Percentiles rank a stretch among this genome's conserved stretches.
These are phyloP conservation scores for Leptinotarsa peninsularis DNA, from an alignment of 2,888 invertebrate genomes.

Conservation along the genomic window DNA sequence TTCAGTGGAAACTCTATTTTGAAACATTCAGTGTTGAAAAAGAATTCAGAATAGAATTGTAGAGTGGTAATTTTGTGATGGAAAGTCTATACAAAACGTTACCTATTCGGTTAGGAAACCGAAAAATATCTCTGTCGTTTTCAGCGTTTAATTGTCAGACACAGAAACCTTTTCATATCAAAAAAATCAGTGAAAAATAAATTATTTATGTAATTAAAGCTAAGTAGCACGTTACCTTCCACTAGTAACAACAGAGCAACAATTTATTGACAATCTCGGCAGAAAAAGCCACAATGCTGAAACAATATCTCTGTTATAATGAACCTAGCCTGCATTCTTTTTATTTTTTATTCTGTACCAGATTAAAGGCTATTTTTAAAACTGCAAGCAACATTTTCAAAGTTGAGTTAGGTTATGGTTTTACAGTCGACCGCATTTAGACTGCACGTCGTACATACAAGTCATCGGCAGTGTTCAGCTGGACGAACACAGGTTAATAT, in stretches of 20 bases:
- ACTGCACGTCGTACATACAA: conserved; percentile 41
- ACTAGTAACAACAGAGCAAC: conserved; percentile 37
- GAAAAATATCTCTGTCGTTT: too few species aligned
- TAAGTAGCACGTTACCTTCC: conserved; percentile 28
- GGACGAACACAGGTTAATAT: conserved; percentile 63
- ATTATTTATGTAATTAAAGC: conserved; percentile 34
- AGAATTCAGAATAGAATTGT: too few species aligned
- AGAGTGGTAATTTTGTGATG: too few species aligned
- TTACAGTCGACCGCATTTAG: conserved; percentile 56
- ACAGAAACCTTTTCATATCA: not conserved
- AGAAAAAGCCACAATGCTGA: conserved; percentile 40
- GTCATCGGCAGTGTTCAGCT: conserved; percentile 45
- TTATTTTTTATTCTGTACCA: conserved; percentile 54
- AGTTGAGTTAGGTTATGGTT: conserved; percentile 66
- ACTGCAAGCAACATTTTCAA: conserved; percentile 65
- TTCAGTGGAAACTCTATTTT: too few species aligned
- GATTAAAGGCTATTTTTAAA: conserved; percentile 65
- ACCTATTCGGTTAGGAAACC: too few species aligned
- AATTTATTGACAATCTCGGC: conserved; percentile 42
- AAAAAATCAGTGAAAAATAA: conserved; percentile 24
- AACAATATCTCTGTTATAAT: conserved; percentile 48
- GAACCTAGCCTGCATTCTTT: conserved; percentile 45
- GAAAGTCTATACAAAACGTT: too few species aligned
- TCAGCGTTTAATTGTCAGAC: not conserved
- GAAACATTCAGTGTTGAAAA: too few species aligned